Conservation (phyloP, 2,888 invertebrate species). For the Scaeva pyrastri region DNA sequence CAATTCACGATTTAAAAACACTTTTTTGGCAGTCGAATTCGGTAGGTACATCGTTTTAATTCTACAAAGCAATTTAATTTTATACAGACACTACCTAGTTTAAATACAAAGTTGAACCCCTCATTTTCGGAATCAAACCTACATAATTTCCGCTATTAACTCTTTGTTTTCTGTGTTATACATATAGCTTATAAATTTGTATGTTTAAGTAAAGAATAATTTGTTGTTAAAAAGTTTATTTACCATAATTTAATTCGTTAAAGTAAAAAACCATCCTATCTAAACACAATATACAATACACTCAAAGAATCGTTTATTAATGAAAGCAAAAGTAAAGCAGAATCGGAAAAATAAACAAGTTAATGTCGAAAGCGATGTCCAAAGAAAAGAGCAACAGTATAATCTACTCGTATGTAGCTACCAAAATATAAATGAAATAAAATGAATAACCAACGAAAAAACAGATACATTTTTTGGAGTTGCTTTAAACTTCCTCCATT, state of each 20-base stretch:
- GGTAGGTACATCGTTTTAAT: too few relatives aligned
- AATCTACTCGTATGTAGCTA: too few relatives aligned
- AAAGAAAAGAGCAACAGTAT: neutral
- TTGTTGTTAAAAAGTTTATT: constrained; percentile 1
- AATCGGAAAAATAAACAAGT: constrained; percentile 28
- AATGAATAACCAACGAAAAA: constrained; percentile 12
- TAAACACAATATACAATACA: neutral
- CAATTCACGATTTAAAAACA: too few relatives aligned
- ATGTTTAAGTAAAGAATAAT: neutral
- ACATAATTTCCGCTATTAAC: neutral
- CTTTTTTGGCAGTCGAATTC: too few relatives aligned
- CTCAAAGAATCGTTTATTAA: constrained; percentile 5
- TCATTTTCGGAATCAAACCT: neutral
- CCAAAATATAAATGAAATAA: neutral
- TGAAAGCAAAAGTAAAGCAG: constrained; percentile 45
- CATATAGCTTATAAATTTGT: neutral
- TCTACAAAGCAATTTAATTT: too few relatives aligned
- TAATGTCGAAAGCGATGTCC: constrained; percentile 3
- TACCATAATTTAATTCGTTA: constrained; percentile 9
- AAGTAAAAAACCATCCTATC: constrained; percentile 12
- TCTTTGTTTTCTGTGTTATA: neutral
- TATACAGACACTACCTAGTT: too few relatives aligned
- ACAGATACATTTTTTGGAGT: constrained; percentile 42
- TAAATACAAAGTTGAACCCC: too few relatives aligned
- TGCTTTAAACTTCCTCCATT: constrained; percentile 54